Evolutionary conservation across 92 coral and sea anemone species (phyloP).

Genomic region (Parazoanthus atlanticus): DNA sequence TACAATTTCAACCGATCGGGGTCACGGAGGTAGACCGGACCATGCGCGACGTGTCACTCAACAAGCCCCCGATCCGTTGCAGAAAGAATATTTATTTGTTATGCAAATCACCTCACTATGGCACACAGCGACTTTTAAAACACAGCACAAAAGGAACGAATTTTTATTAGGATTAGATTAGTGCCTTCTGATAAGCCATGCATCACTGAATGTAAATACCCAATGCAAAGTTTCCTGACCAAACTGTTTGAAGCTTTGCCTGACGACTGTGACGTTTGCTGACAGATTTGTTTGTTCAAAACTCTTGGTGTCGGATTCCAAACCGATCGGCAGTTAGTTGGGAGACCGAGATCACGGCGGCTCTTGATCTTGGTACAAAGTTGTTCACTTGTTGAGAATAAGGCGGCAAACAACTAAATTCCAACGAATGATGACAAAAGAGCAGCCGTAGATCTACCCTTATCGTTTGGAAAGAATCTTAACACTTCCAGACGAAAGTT

Average conservation of each 20-base stretch:
- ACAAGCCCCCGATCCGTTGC: not conserved
- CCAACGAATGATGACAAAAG: slow-evolving; percentile 24
- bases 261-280: slow-evolving; percentile 36
- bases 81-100: not conserved
- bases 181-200: not conserved
- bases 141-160: slow-evolving; percentile 8
- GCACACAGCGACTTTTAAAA: not conserved
- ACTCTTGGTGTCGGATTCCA: slow-evolving; percentile 21
- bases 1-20: not conserved
- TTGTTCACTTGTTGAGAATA: not conserved
- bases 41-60: not conserved
- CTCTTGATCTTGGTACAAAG: not conserved
- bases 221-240: slow-evolving; percentile 23
- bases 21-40: not conserved
- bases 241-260: slow-evolving; percentile 9
- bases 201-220: slow-evolving; percentile 33
- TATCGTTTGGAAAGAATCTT: not conserved
- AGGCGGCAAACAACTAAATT: slow-evolving; percentile 37
- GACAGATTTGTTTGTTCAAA: slow-evolving; percentile 43
- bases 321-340: slow-evolving; percentile 13
- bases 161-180: not conserved
- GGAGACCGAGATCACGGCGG: not conserved
- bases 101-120: not conserved
- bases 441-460: not conserved
- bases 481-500: not conserved